Base-by-base conservation (phyloP, 2,888 invertebrate species). In the Syritta pipiens region DNA sequence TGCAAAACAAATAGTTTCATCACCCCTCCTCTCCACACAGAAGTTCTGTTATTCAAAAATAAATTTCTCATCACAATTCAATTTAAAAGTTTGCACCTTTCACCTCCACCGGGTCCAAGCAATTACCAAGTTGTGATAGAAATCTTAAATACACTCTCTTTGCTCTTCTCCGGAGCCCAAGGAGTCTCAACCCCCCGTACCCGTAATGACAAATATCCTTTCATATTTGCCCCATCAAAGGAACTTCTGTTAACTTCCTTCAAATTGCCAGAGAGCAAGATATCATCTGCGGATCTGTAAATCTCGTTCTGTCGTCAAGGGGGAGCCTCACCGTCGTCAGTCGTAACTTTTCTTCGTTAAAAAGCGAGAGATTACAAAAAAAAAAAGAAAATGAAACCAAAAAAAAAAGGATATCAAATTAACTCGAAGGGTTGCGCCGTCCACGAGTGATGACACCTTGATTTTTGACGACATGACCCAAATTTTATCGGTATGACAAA, bases 41-140 rank as follows among this genome's bases (percentile, higher is more conserved):
- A 72, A 72, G 42, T 65, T 28, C 28, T 65, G 55, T 74, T 74
- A 68, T 74, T 79, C 49, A 79, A 79, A 79, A 62, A 62, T 62
- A 67, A n/a, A 72, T 62, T 62, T 57, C 37, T 44, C 49, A 46
- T 74, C 62, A 24, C 55, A 74, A 79, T 74, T 74, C 55, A 62
- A 79, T 79, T 79, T 74, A 35, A 72, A 62, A 79, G 74, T 79
- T 79, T 42, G 53, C 59, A 77, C 71, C 53, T 55, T 71, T 63
- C 40, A 42, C 37, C 49, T 60, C 42, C 48, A 6, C 19, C 17
- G 10, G 35, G 59, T 12, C 42, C 42, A 74, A 42, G 62, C 68
- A 74, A 79, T 79, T 79, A 74, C 55, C 42, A 74, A 79, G 62
- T 79, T 79, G 20, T 79, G 57, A 74, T 74, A 62, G 57, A 67